Base-by-base conservation (phyloP, 1,140 invertebrate species). In the Zaprionus nigranus region DNA sequence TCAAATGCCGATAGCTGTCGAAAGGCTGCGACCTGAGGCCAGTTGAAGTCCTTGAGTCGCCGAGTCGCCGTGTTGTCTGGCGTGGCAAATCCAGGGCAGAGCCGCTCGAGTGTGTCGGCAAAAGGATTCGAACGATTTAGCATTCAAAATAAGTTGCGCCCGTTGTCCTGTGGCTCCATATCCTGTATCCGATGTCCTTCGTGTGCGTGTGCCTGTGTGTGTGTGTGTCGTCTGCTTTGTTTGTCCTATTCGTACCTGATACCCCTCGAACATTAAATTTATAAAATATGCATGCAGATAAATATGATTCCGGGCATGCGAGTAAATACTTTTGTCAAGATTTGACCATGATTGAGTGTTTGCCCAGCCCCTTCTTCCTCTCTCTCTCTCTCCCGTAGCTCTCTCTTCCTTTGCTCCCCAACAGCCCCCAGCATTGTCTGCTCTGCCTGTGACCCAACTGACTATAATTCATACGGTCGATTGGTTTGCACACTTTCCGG, bases 41-140 rank as follows among this genome's bases (percentile, higher is more conserved):
- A 75, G 58, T 74, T 68, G 51, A 22, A 49, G 17, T 77, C 51
- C 62, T 49, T 63, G 43, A 60, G 36, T 28, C 13, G 38, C n/a
- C 2, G 30, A 9, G 30, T 34, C 17, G 11, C 34, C 15, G 43
- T 20, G n/a, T 51, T 20, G 46, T 51, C 79, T 78, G 81, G 82
- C 78, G 75, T 82, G 81, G 78, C 78, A 81, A 75, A 81, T 78
- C 82, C 70, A 65, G 68, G 17, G 28, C 11, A 20, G 51, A n/a
- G 58, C 60, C 71, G 81, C 84, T 88, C 81, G 75, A 88, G 78
- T 90, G 81, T 90, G 85, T 79, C 85, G 78, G 62, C 74, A 80
- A 90, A 82, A 90, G 85, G 81, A 90, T 90, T 90, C 81, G 51
- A 90, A 65, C 85, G 85, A 90, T 90, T 90, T 90, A 90, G 85